A percentile compares a stretch with the other conserved stretches of the same genome.
Conservation (phyloP, 1,140 invertebrate genomes). For the Telenomus remus region DNA sequence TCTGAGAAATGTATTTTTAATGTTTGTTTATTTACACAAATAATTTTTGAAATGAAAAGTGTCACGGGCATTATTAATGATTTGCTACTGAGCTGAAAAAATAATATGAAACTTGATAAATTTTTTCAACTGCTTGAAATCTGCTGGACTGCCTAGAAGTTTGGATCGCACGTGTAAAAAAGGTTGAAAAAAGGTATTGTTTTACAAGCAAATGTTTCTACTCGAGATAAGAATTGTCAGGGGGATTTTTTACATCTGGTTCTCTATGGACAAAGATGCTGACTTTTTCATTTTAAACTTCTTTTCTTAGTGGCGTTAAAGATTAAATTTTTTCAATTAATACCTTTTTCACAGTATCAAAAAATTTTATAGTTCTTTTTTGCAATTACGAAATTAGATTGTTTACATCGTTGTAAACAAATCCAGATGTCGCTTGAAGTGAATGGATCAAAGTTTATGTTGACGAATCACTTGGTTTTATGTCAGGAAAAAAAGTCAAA, state of each 20-base stretch:
- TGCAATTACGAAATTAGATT: no score
- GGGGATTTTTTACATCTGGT: slow-evolving; percentile 14
- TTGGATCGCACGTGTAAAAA: slow-evolving; percentile 23
- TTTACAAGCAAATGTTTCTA: slow-evolving; percentile 48
- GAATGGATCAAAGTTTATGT: background rate
- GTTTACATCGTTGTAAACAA: background rate
- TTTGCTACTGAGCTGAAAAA: background rate
- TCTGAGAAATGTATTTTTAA: no score
- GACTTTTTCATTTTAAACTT: no score
- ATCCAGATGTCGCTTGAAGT: background rate
- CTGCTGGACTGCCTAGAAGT: slow-evolving; percentile 29
- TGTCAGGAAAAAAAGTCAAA: no score
- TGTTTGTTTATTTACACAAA: no score
- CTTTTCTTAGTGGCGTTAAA: no score
- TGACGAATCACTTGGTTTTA: background rate
- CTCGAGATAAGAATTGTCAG: slow-evolving; percentile 35
- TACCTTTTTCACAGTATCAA: no score
- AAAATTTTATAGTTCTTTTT: no score
- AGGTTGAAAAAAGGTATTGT: no score
- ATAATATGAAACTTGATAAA: slow-evolving; percentile 4
- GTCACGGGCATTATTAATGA: no score
- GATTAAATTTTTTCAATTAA: no score
- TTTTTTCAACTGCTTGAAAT: slow-evolving; percentile 3
- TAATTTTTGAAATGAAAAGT: no score
- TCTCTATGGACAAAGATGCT: slow-evolving; percentile 1